Evolutionary conservation across 2,888 invertebrate species (phyloP), one percentile per base, ranked within the genome.

Genomic region (Laspeyria flexula): DNA sequence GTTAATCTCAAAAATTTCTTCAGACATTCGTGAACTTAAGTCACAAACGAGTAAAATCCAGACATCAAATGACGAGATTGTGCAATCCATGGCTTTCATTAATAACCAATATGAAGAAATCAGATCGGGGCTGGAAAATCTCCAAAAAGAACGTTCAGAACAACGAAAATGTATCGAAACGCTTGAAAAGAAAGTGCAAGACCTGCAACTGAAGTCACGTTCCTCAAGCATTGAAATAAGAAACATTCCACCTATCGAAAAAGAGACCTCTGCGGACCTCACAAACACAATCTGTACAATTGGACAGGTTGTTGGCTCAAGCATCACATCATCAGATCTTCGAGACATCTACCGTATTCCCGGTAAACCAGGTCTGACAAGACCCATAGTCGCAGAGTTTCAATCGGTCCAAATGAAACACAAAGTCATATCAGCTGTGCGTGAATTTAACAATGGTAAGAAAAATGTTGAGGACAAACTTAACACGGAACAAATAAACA

Each of bases 321-420:
- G 3, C 15, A 18, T 31, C 23, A 21, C 42, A 12, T 12, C 30
- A n/a, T 1, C 42, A 4, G 42, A 31, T 31, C 12, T 42, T 10
- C 30, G 42, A 15, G 42, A 42, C 10, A 42, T 42, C 5, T 42
- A 42, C 29, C 42, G 42, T 18, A 12, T 42, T 10, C 42, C 42
- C 18, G 42, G 33, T 2, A 42, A 42, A 42, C 29, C 30, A 7
- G 42, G 31, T 12, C 1, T 18, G 11, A 42, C 21, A 18, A 31
- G 42, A 11, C 42, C 42, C 5, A 42, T 42, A 11, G 42, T 42
- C 9, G 42, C 29, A 3, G 42, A 42, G 29, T 42, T 42, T 11
- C 42, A 42, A 21, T 10, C 31, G 7, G 31, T 42, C 11, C 42
- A 27, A 29, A 21, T n/a, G 31, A 42, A 42, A 10, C 21, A 18